Evolutionary conservation across 2,888 invertebrate species (phyloP).

Genomic region (Tipula helvola): DNA sequence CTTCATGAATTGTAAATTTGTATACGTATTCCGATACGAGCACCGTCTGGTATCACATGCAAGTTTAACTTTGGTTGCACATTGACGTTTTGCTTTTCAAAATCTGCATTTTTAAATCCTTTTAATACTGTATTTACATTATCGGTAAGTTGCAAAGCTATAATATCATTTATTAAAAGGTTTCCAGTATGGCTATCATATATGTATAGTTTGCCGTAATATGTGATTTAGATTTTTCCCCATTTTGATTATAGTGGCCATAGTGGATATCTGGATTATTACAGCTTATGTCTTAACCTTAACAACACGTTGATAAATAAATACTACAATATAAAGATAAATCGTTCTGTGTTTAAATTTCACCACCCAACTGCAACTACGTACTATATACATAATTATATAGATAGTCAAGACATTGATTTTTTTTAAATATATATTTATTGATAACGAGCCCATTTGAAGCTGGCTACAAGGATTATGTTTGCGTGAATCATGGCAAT

Average conservation of each 20-base stretch:
- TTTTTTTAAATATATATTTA: no score
- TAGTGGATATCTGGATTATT: constrained; percentile 18
- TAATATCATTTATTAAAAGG: constrained; percentile 17
- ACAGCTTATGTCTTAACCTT: constrained; percentile 15
- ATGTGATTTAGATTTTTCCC: constrained; percentile 14
- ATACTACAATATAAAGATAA: no score
- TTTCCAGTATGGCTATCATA: no score
- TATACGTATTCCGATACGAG: background rate
- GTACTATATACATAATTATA: no score
- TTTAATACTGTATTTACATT: constrained; percentile 12
- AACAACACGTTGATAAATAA: no score
- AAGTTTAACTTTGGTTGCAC: background rate
- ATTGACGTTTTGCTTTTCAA: background rate
- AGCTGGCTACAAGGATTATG: no score
- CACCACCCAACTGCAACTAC: no score
- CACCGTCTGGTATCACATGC: background rate
- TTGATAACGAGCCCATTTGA: no score
- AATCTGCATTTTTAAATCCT: background rate
- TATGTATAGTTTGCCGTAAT: constrained; percentile 17
- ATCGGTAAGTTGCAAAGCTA: constrained; percentile 12
- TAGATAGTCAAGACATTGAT: no score
- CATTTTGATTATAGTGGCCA: constrained; percentile 19
- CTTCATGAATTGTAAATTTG: background rate
- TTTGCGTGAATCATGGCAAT: no score
- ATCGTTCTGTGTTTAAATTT: no score